phyloP scores from a whole-genome alignment of 53 echinoderm and acorn worm genomes.

The Echinarachnius parma region DNA sequence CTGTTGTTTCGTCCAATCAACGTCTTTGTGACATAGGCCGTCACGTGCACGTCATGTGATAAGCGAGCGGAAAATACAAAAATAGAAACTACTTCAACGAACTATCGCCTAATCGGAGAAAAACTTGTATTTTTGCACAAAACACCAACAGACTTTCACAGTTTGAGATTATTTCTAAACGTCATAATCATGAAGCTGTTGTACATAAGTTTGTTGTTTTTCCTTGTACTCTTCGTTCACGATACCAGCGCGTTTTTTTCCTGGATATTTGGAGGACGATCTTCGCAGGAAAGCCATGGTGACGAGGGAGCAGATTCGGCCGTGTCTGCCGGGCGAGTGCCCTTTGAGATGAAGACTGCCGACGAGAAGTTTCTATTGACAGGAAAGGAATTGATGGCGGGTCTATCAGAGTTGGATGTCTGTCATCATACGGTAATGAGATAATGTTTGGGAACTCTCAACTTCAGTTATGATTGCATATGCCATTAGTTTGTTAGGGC shows the following conservation, averaged over 20 bases:
- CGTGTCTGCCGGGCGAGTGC: conserved; percentile 44
- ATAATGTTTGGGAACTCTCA: no score
- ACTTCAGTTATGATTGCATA: no score
- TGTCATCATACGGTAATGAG: conserved; percentile 79
- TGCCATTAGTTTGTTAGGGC: no score
- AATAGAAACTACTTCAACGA: no score
- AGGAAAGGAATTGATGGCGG: conserved; percentile 74
- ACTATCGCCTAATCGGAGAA: no score
- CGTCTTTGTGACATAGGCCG: no score
- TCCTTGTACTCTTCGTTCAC: not conserved
- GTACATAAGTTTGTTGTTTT: not conserved
- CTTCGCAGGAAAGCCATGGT: not conserved
- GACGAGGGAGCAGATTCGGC: not conserved
- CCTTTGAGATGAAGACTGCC: conserved; percentile 86
- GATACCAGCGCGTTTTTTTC: conserved; percentile 16
- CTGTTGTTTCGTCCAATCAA: no score
- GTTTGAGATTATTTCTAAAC: no score
- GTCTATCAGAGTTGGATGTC: conserved; percentile 78
- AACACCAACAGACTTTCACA: no score
- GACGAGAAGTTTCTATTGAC: conserved; percentile 78
- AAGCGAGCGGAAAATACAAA: no score
- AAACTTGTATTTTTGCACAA: no score
- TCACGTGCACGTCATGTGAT: no score
- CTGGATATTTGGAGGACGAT: conserved; percentile 23
- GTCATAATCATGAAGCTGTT: conserved; percentile 22